A percentile compares a stretch with the other conserved stretches of the same genome.
Evolutionary conservation across 2,797 vertebrate genomes (phyloP).

Genomic region (Coilia nasus): DNA sequence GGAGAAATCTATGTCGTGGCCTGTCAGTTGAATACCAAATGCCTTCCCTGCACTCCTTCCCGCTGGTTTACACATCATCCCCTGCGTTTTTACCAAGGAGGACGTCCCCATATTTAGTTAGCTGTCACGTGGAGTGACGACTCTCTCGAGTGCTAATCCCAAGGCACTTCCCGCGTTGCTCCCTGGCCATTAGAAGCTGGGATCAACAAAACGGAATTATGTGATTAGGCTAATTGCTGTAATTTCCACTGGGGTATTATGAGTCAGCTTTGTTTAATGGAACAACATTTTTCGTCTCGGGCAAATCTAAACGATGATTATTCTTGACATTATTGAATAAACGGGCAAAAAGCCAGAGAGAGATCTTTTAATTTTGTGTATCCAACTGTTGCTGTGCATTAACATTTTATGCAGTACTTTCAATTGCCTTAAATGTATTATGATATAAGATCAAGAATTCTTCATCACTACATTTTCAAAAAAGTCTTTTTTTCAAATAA

Average conservation of each 20-base stretch:
- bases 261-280: slow-evolving; percentile 51
- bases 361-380: slow-evolving; percentile 39
- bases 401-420: neutral
- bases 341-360: slow-evolving; percentile 36
- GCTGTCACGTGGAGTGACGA: neutral
- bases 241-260: slow-evolving; percentile 48
- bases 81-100: neutral
- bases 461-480: neutral
- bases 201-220: slow-evolving; percentile 48
- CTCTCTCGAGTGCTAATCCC: slow-evolving; percentile 11
- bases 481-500: neutral
- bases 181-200: slow-evolving; percentile 39
- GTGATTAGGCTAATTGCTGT: slow-evolving; percentile 55
- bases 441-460: neutral
- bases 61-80: neutral
- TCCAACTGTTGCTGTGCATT: slow-evolving; percentile 14
- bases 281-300: slow-evolving; percentile 48
- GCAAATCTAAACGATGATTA: slow-evolving; percentile 44
- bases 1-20: neutral
- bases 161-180: slow-evolving; percentile 13
- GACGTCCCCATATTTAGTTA: neutral
- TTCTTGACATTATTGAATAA: slow-evolving; percentile 52
- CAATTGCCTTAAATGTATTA: neutral
- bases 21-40: neutral
- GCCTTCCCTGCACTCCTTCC: neutral